Evolutionary conservation across 2,888 invertebrate species (phyloP).

Genomic region (Polydrusus tereticollis): DNA sequence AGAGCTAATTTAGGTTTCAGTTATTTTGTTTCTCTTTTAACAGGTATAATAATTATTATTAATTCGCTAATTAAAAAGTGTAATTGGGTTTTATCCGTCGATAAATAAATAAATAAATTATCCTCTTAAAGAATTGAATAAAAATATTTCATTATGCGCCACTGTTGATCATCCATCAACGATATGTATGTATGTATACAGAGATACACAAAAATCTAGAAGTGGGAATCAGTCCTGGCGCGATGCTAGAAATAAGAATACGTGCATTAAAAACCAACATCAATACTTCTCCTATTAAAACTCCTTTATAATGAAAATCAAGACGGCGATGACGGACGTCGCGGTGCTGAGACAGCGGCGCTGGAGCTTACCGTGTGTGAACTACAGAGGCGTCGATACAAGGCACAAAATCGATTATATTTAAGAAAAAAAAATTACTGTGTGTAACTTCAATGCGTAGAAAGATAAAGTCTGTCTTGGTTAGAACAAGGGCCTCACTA

Average conservation of each 20-base stretch:
- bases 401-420: background rate
- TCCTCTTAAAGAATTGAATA: too few species aligned
- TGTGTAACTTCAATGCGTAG: too few species aligned
- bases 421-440: background rate
- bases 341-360: slow-evolving; percentile 59
- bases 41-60: too few species aligned
- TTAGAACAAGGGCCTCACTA: too few species aligned
- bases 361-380: slow-evolving; percentile 56
- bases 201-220: background rate
- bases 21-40: too few species aligned
- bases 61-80: too few species aligned
- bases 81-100: too few species aligned
- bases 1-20: too few species aligned
- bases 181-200: too few species aligned
- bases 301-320: slow-evolving; percentile 67
- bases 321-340: slow-evolving; percentile 52
- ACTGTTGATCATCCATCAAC: background rate
- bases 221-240: slow-evolving; percentile 51
- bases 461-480: too few species aligned
- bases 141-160: too few species aligned
- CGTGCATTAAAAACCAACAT: slow-evolving; percentile 68
- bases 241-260: slow-evolving; percentile 66
- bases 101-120: too few species aligned
- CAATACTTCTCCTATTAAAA: slow-evolving; percentile 68
- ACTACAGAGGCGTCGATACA: slow-evolving; percentile 20